Percentiles rank a stretch among this genome's conserved stretches.
Conservation (phyloP, 2,888 invertebrate species). For the Acheta domesticus region DNA sequence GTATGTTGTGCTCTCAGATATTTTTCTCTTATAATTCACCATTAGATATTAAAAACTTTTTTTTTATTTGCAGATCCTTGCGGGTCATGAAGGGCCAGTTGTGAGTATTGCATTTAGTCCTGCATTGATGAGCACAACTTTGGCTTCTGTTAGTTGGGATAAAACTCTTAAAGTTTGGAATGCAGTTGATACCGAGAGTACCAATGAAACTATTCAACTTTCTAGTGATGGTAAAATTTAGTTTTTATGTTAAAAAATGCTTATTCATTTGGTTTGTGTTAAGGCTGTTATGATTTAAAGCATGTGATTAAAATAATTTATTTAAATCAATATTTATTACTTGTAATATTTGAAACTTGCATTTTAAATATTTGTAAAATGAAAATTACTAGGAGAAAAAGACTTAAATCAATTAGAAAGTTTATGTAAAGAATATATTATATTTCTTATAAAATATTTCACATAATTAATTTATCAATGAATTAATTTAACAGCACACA, state of each 20-base stretch:
- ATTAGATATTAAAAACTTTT: slow-evolving; percentile 18
- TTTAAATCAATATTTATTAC: no score
- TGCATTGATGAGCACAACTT: slow-evolving; percentile 62
- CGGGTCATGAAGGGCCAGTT: slow-evolving; percentile 93
- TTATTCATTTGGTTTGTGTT: background rate
- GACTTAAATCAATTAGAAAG: no score
- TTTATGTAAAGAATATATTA: no score
- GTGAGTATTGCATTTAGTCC: slow-evolving; percentile 79
- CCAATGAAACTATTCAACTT: slow-evolving; percentile 76
- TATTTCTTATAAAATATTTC: no score
- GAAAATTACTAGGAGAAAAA: no score
- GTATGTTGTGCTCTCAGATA: slow-evolving; percentile 48
- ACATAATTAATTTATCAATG: no score
- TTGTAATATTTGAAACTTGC: no score
- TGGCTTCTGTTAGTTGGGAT: slow-evolving; percentile 94
- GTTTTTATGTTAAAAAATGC: background rate
- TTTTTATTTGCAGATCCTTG: slow-evolving; percentile 58
- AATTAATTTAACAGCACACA: no score
- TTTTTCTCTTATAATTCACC: slow-evolving; percentile 18
- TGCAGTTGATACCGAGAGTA: slow-evolving; percentile 75
- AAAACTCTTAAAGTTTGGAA: slow-evolving; percentile 89
- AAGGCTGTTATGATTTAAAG: no score
- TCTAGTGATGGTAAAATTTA: slow-evolving; percentile 60
- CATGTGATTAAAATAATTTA: no score
- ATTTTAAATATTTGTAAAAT: no score